A percentile compares a stretch with the other conserved stretches of the same genome.
These are phyloP conservation scores for Ruditapes philippinarum DNA, from an alignment of 1,140 invertebrate species.

Conservation along the genomic window DNA sequence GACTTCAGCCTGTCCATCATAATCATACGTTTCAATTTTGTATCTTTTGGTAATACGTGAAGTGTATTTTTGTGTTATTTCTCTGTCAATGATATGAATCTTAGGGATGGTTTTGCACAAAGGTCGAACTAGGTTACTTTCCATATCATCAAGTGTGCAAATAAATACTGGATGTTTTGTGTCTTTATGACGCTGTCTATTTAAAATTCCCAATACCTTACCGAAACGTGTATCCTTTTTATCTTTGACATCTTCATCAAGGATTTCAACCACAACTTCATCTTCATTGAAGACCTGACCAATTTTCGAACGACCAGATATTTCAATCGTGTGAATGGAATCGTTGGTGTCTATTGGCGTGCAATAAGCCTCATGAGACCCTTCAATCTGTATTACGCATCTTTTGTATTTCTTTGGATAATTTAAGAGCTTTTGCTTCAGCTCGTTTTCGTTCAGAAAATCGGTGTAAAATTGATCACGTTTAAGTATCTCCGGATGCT, in stretches of 20 bases:
- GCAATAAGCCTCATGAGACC: constrained; percentile 72
- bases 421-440: constrained; percentile 22
- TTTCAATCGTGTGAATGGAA: constrained; percentile 71
- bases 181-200: constrained; percentile 64
- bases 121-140: constrained; percentile 78
- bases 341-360: constrained; percentile 61
- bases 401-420: constrained; percentile 70
- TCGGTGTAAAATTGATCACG: constrained; percentile 22
- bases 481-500: constrained; percentile 39
- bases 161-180: constrained; percentile 75
- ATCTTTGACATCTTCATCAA: constrained; percentile 49
- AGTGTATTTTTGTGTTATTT: constrained; percentile 33
- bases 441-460: neutral
- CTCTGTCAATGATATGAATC: constrained; percentile 73
- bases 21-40: constrained; percentile 55
- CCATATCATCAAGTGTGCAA: constrained; percentile 76
- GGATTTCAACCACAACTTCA: constrained; percentile 80
- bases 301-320: constrained; percentile 79
- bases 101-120: constrained; percentile 82
- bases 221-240: constrained; percentile 63
- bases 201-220: constrained; percentile 75
- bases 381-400: constrained; percentile 74
- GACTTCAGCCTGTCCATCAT: neutral
- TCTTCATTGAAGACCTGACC: constrained; percentile 80
- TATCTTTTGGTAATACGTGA: constrained; percentile 40